Conservation (phyloP, 2,888 invertebrate species). For the Macrophya alboannulata region DNA sequence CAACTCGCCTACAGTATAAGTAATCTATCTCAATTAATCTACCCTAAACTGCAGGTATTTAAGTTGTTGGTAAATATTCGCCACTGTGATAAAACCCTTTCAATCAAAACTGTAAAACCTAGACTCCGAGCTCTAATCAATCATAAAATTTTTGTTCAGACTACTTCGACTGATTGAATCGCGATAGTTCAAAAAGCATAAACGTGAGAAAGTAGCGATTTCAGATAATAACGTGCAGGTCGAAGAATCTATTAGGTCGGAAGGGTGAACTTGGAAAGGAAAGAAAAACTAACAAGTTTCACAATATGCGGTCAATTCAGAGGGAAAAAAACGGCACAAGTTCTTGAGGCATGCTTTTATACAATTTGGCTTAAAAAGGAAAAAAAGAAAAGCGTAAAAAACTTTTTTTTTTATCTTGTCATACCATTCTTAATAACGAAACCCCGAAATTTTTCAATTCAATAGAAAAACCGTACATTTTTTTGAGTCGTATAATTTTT, state of each 20-base stretch:
- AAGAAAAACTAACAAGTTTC: not conserved
- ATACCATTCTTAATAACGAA: too few relatives aligned
- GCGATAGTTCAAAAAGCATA: not conserved
- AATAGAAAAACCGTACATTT: too few relatives aligned
- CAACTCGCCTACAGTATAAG: not conserved
- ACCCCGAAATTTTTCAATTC: too few relatives aligned
- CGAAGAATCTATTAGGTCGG: not conserved
- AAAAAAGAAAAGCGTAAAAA: too few relatives aligned
- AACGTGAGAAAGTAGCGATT: not conserved
- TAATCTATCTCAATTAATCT: not conserved
- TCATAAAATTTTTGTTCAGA: not conserved
- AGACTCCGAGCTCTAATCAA: not conserved
- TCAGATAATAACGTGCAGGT: not conserved
- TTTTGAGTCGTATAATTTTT: too few relatives aligned
- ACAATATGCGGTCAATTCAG: too few relatives aligned
- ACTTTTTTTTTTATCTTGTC: too few relatives aligned
- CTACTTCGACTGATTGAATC: not conserved
- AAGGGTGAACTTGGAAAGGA: not conserved
- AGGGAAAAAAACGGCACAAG: too few relatives aligned
- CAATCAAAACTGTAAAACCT: not conserved
- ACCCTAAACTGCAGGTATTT: not conserved
- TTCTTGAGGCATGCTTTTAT: too few relatives aligned
- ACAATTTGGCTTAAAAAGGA: too few relatives aligned
- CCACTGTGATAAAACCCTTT: not conserved
- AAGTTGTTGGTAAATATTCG: not conserved